Evolutionary conservation across 2,888 invertebrate species (phyloP).

Genomic region (Leucophora obtusa): DNA sequence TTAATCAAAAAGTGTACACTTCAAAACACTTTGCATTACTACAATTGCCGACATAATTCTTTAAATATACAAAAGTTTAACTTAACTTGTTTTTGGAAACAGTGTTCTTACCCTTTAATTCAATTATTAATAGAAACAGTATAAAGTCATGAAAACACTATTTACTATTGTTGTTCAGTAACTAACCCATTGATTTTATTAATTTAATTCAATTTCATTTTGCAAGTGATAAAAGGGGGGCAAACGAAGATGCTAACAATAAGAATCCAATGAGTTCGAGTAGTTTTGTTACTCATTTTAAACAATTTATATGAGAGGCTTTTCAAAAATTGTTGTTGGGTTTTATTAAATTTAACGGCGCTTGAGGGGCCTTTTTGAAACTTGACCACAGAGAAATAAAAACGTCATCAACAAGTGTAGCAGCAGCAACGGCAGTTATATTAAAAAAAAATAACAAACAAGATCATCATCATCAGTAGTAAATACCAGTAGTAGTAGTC

Average conservation of each 20-base stretch:
- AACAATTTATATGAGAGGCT: slow-evolving; percentile 4
- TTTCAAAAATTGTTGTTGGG: slow-evolving; percentile 16
- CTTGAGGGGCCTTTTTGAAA: slow-evolving; percentile 27
- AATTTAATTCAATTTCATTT: slow-evolving; percentile 6
- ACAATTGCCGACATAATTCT: no score
- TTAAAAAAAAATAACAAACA: not conserved
- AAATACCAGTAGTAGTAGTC: slow-evolving; percentile 32
- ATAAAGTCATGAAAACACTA: not conserved
- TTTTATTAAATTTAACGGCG: slow-evolving; percentile 54
- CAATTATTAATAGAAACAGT: not conserved
- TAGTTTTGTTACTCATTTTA: slow-evolving; percentile 4
- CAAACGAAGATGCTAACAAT: not conserved
- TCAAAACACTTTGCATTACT: no score
- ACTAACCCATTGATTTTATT: not conserved
- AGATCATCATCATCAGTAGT: not conserved
- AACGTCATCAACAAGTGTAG: slow-evolving; percentile 27
- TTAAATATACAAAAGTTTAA: no score
- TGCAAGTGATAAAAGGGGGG: not conserved
- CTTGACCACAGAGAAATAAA: slow-evolving; percentile 20
- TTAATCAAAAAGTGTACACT: no score
- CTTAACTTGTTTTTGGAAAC: no score
- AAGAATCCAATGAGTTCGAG: not conserved
- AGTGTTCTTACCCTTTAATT: not conserved
- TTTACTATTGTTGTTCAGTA: not conserved
- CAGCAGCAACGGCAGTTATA: not conserved